phyloP scores from a whole-genome alignment of 2,888 invertebrate genomes.

The Apoderus coryli region DNA sequence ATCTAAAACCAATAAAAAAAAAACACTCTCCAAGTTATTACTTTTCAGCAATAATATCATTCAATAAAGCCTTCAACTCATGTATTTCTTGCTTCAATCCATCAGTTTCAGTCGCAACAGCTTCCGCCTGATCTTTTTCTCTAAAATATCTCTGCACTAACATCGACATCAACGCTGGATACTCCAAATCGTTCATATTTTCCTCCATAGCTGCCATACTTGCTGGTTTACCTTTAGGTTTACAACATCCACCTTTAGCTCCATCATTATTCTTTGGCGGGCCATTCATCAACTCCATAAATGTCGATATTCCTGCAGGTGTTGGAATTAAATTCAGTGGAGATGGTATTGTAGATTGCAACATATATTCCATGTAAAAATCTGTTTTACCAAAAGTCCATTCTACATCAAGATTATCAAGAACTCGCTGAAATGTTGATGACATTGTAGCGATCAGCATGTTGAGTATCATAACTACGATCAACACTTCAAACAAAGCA shows the following conservation, averaged over 20 bases:
- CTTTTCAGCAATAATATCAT: conserved; percentile 23
- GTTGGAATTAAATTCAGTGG: conserved; percentile 59
- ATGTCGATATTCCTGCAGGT: conserved; percentile 34
- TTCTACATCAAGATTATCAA: conserved; percentile 52
- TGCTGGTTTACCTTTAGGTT: conserved; percentile 17
- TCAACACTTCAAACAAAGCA: conserved; percentile 53
- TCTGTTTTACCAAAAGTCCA: conserved; percentile 66
- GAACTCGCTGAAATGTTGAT: conserved; percentile 56
- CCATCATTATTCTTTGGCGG: not conserved
- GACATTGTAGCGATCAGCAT: conserved; percentile 73
- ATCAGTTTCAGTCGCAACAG: conserved; percentile 33
- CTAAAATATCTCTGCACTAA: conserved; percentile 47
- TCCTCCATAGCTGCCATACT: conserved; percentile 10
- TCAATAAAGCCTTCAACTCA: conserved; percentile 28
- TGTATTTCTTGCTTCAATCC: conserved; percentile 35
- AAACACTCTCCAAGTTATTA: too few relatives aligned
- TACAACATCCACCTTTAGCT: conserved; percentile 33
- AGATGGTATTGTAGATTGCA: conserved; percentile 51
- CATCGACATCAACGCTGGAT: conserved; percentile 41
- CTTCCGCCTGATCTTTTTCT: conserved; percentile 32
- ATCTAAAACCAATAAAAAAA: too few relatives aligned
- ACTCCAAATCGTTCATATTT: conserved; percentile 28
- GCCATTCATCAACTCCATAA: conserved; percentile 36
- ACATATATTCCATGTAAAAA: conserved; percentile 58
- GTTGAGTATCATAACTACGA: conserved; percentile 57